Evolutionary conservation across 2,113 vertebrate genomes (phyloP), one percentile per base, ranked within the genome.

Genomic region (Poeciliopsis occidentalis): DNA sequence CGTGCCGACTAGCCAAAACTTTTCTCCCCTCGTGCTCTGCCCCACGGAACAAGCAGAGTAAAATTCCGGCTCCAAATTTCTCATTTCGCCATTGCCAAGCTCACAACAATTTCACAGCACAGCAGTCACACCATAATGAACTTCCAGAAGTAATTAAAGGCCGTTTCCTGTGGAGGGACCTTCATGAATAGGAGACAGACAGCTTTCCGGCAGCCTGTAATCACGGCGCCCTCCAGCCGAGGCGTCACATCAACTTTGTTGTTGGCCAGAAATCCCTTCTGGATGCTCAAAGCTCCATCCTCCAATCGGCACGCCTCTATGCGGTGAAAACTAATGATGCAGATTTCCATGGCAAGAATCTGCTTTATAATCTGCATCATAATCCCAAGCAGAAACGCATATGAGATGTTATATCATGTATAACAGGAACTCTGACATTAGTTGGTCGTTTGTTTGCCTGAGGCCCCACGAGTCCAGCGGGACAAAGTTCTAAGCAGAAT

Each of bases 121-220:
- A 89, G 90, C 88, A 91, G 93, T 91, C 90, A 87, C 85, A 93
- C 80, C 73, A 75, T 91, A 92, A 92, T 92, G 89, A 94, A 94
- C 91, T 92, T 94, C 85, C 83, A 85, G 77, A 91, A 88, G 89
- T 90, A 92, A 94, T 93, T 93, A 92, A 91, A 85, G 78, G 76
- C 31, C 57, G 79, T 82, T 92, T 91, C 82, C 88, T 92, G 85
- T 73, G 74, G 81, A 87, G 82, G 75, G 77, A 83, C 81, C 85
- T 78, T 83, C 70, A 64, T 91, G 89, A 92, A 90, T 91, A 80
- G 87, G 69, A 91, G 80, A 87, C 85, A 88, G 71, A 74, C 31
- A 1, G 62, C 70, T 82, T 78, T 84, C 66, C 75, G 31, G 31
- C 78, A 74, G 78, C 63, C 81, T 79, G 75, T 89, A 89, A 92